Base-by-base conservation (phyloP, 2,797 vertebrate species). In the Pogoniulus pusillus region DNA sequence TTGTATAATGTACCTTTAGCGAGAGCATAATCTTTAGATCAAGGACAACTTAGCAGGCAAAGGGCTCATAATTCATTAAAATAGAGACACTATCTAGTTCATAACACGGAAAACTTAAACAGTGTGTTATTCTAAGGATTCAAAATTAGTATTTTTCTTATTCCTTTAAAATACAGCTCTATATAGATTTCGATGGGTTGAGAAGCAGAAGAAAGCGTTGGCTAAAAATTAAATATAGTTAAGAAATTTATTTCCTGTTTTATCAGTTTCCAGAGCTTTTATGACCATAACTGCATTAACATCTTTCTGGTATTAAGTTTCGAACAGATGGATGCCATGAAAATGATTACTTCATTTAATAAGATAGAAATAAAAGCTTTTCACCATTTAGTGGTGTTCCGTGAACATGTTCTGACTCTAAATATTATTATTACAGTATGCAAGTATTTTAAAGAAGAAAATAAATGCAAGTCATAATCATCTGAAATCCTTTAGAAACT, bases 11-110 rank as follows among this genome's bases (percentile, higher is more conserved):
- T 91, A 95, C 83, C 89, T 96, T 95, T 88, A 94, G 93, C 24
- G 2, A 73, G 47, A 92, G 65, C 91, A 87, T 96, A 93, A 96
- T 96, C 91, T 96, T 96, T 96, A 95, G 73, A 97, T 96, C 87
- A 93, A 96, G 93, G 93, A 95, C 93, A 94, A 96, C 93, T 96
- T 96, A 96, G 79, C 93, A 96, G 95, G 85, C 58, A 87, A 96
- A 96, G 85, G 77, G 91, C 93, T 96, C 91, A 96, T 89, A 96
- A 96, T 97, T 97, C 95, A 97, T 96, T 97, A 95, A 96, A 96
- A 91, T 90, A 93, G 85, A 75, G 75, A 89, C 80, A 82, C 39
- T 87, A 86, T 96, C 92, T 93, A 93, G 88, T 94, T 90, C 73
- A 84, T 88, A 96, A 94, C 85, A 63, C 87, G 91, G 27, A 96